Conservation (phyloP, 2,888 invertebrate genomes). For the Hirudinaria manillensis region DNA sequence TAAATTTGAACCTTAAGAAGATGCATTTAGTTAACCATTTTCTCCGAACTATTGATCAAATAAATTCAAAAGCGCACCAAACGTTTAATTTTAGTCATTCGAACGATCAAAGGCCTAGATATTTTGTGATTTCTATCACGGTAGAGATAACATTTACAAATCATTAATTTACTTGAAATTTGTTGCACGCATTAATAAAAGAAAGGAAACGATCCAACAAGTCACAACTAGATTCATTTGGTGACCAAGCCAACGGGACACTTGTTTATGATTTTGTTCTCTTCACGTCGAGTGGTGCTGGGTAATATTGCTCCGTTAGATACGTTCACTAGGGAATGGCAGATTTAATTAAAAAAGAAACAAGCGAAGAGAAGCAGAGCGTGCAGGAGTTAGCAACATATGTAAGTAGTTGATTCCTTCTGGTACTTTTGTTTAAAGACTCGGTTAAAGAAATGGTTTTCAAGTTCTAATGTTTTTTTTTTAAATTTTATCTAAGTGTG, state of each 20-base stretch:
- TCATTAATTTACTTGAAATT: too few relatives aligned
- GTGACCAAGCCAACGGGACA: conserved; percentile 12
- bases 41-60: too few relatives aligned
- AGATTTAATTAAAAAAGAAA: neutral
- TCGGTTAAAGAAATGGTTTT: neutral
- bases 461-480: neutral
- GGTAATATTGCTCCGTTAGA: too few relatives aligned
- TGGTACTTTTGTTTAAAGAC: neutral
- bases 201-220: neutral
- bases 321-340: neutral
- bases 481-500: neutral
- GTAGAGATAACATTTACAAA: too few relatives aligned
- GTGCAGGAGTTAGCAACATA: conserved; percentile 9
- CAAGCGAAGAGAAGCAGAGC: conserved; percentile 3
- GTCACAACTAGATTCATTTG: conserved; percentile 3
- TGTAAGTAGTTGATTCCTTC: neutral
- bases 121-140: too few relatives aligned
- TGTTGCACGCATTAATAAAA: neutral
- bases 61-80: too few relatives aligned
- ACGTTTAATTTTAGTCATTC: too few relatives aligned
- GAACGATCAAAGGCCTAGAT: too few relatives aligned
- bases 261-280: too few relatives aligned
- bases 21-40: too few relatives aligned
- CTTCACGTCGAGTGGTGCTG: too few relatives aligned
- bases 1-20: neutral